Percentiles rank a stretch among this genome's conserved stretches.
Conservation (phyloP, 2,888 invertebrate species). For the Rotaria socialis region DNA sequence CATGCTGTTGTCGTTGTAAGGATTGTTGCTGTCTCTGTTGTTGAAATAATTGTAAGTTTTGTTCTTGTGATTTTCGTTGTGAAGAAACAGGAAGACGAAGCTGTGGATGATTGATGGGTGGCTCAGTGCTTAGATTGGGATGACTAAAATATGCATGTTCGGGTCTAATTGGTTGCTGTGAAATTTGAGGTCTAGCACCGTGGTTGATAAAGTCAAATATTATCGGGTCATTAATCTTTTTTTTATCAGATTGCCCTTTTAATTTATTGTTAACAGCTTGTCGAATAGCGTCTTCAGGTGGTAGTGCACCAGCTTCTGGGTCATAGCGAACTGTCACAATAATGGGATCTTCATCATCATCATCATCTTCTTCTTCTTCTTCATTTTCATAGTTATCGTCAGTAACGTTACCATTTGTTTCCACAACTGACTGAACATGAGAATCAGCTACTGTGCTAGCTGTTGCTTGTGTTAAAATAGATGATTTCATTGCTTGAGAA, state of each 20-base stretch:
- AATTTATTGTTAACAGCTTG: background rate
- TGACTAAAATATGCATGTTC: background rate
- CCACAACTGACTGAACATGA: background rate
- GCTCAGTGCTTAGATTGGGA: no score
- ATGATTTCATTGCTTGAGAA: background rate
- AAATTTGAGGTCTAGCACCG: background rate
- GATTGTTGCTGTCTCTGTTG: background rate
- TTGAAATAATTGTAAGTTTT: background rate
- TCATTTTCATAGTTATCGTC: background rate
- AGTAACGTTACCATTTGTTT: background rate
- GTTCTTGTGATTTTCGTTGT: background rate
- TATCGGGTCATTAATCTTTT: background rate
- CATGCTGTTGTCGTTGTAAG: background rate
- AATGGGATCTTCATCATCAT: background rate
- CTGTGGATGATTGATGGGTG: no score
- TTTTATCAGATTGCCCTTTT: background rate
- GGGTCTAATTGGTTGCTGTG: background rate
- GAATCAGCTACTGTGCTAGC: background rate
- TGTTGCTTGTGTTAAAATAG: background rate
- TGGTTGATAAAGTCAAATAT: background rate
- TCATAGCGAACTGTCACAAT: slow-evolving; percentile 1
- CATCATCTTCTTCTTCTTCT: background rate
- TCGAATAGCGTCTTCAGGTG: background rate
- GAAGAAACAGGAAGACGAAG: background rate
- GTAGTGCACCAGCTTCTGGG: background rate